A percentile compares a stretch with the other conserved stretches of the same genome.
phyloP scores from a whole-genome alignment of 1,140 invertebrate genomes.

The Caenorhabditis inopinata region DNA sequence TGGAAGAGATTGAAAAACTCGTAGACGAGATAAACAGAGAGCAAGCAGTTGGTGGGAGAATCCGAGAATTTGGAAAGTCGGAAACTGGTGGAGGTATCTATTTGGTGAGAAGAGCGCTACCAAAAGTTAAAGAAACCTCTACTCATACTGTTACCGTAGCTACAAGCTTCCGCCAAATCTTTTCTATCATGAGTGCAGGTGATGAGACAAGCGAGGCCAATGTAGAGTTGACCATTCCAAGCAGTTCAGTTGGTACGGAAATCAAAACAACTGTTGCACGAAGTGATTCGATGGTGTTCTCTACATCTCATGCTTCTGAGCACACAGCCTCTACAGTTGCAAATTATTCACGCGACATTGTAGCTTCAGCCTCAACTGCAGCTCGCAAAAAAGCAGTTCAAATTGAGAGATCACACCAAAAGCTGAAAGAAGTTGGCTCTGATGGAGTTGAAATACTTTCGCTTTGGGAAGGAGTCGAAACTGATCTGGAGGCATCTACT shows the following conservation, averaged over 20 bases:
- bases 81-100: constrained; percentile 18
- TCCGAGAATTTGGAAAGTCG: constrained; percentile 30
- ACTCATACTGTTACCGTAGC: constrained; percentile 40
- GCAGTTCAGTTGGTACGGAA: background rate
- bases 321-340: background rate
- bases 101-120: constrained; percentile 30
- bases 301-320: background rate
- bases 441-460: constrained; percentile 44
- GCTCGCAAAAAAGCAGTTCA: background rate
- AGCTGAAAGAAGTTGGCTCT: constrained; percentile 26
- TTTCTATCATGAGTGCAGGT: constrained; percentile 31
- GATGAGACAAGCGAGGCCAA: constrained; percentile 15
- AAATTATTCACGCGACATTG: background rate
- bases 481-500: constrained; percentile 34
- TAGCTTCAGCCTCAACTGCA: background rate
- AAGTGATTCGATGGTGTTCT: constrained; percentile 10
- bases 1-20: constrained; percentile 40
- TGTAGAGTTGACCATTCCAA: constrained; percentile 31
- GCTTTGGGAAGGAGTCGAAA: constrained; percentile 41
- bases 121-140: constrained; percentile 18
- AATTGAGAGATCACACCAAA: background rate
- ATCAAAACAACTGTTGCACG: background rate
- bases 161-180: constrained; percentile 29
- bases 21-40: constrained; percentile 40
- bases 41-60: constrained; percentile 12